Evolutionary conservation across 2,113 vertebrate genomes (phyloP), one percentile per base, ranked within the genome.

Genomic region (Lipophrys pholis): DNA sequence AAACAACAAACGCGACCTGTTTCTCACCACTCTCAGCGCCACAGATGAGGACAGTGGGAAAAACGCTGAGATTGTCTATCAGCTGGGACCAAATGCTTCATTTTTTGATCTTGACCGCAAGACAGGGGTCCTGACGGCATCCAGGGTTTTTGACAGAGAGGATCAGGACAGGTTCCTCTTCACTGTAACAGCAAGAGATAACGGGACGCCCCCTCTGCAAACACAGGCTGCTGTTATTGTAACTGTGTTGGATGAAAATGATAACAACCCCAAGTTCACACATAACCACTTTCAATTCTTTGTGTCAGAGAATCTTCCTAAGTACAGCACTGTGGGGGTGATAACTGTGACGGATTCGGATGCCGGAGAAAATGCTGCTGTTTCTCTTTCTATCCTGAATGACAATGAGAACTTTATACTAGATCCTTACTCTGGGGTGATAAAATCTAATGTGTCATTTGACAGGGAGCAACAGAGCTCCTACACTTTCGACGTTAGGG

Each of bases 241-340:
- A 48, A 99, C 97, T 3, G 95, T 99, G 42, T 84, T 98, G 90
- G 98, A 99, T 0, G 97, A 99, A 91, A 99, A 99, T 52, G 98
- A 99, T 90, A 99, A 99, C 85, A 98, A 96, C 81, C 98, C 98
- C 43, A 99, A 99, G 90, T 99, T 99, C 89, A 99, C 97, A 63
- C 97, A 99, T 82, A 99, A 99, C 76, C 97, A 99, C 88, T 99
- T 99, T 91, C 97, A 99, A 83, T 99, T 99, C 90, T 99, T 99
- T 14, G 97, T 99, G 80, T 99, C 97, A 0, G 98, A 99, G 92
- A 99, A 99, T 90, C 94, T 99, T 84, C 97, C 98, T 75, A 99
- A 98, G 88, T 97, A 98, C 88, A 99, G 97, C 91, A 99, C 97
- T 0, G 97, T 99, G 59, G 98, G 98, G 6, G 97, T 99, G 62